Percentiles rank a stretch among this genome's conserved stretches.
These are phyloP conservation scores for Malurus leucopterus DNA, from an alignment of 2,797 vertebrate genomes.

Conservation along the genomic window DNA sequence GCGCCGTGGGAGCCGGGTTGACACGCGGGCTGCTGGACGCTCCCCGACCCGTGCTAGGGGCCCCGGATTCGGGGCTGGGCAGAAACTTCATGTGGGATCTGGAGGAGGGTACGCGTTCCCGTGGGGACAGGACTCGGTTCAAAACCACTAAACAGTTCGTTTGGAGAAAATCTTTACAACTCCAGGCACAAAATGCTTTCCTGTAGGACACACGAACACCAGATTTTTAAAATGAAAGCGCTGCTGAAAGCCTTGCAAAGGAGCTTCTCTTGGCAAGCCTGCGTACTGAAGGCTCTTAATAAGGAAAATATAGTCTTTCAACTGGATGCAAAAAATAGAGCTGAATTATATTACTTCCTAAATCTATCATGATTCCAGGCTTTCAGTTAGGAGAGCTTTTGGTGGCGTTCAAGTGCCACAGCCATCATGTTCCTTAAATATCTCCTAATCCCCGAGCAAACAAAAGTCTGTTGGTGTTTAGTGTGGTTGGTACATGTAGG, in stretches of 20 bases:
- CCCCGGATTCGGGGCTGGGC: neutral
- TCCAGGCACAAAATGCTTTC: neutral
- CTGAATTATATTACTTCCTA: conserved; percentile 12
- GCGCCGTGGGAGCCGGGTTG: neutral
- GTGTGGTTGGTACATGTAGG: neutral
- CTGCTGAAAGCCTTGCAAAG: neutral
- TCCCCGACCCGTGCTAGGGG: neutral
- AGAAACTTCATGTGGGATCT: conserved; percentile 17
- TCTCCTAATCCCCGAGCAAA: conserved; percentile 1
- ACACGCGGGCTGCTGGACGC: neutral
- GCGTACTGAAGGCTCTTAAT: neutral
- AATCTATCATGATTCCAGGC: neutral
- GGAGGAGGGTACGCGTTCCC: neutral
- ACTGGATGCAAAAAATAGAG: conserved; percentile 21
- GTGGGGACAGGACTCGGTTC: neutral
- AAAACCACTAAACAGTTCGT: neutral
- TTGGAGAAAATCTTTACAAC: neutral
- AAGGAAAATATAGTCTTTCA: neutral
- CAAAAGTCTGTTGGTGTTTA: conserved; percentile 23
- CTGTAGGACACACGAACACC: neutral
- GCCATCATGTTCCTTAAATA: conserved; percentile 33
- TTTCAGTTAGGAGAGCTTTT: neutral
- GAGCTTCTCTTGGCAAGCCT: conserved; percentile 19
- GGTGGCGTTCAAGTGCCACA: conserved; percentile 5
- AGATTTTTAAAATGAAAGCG: conserved; percentile 41